Evolutionary conservation across 1,140 invertebrate genomes (phyloP), one percentile per base, ranked within the genome.

Genomic region (Caenorhabditis latens): DNA sequence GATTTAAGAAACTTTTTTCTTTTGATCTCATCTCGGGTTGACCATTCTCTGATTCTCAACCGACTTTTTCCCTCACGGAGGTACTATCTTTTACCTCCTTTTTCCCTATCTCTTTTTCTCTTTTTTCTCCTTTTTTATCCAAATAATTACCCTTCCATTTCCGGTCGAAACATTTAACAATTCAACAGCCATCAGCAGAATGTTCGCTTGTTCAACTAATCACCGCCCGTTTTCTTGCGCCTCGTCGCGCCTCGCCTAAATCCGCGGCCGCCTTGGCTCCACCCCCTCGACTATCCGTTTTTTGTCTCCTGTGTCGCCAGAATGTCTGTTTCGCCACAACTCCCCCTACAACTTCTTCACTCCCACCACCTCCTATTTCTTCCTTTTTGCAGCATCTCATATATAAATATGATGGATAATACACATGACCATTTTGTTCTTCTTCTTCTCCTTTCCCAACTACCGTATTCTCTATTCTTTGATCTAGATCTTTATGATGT

Each of bases 171-270:
- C 19, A 19, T 7, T 13, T 21, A 7, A 14, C 5, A 16, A 71
- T 71, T 71, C 65, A 71, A 16, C 40, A 43, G 42, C 5, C 7
- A 11, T 32, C 58, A 65, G 11, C 42, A 48, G 71, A 79, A 79
- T 79, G 71, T 79, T 79, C 71, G 71, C 71, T 79, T 79, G 71
- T 79, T 79, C 71, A 79, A 79, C 71, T 79, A 79, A 79, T 79
- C 71, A 79, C 71, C 71, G 71, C 71, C 71, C 71, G 71, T 79
- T 71, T 46, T 48, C 65, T 71, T 46, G 40, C 65, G 42, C 65
- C 65, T 46, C 1, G 16, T 19, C 65, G 24, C 65, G 42, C 67
- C 19, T n/a, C 67, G 7, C 46, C n/a, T 19, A 50, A 50, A 11
- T n/a, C 19, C 71, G 46, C n/a, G 32, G 71, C 46, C 40, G 7